Evolutionary conservation across 2,797 vertebrate genomes (phyloP).

Genomic region (Setipinna tenuifilis): DNA sequence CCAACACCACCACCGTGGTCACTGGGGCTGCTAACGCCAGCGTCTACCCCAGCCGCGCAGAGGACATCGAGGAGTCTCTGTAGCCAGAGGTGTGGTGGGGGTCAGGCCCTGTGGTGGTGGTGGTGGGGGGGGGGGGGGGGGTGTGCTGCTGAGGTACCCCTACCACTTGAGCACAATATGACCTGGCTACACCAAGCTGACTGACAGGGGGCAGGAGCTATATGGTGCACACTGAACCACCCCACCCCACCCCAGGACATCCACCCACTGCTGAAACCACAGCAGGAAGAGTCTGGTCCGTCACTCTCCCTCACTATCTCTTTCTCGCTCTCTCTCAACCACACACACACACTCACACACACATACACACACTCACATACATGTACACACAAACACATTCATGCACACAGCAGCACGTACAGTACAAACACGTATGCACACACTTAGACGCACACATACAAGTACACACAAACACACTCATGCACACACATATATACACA

Average conservation of each 20-base stretch:
- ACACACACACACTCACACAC: background rate
- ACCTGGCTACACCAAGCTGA: too few species aligned
- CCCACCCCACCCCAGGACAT: too few species aligned
- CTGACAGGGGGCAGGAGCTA: too few species aligned
- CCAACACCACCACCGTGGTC: too few species aligned
- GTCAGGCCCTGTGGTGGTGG: too few species aligned
- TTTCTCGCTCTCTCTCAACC: background rate
- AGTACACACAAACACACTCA: background rate
- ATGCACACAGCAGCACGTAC: background rate
- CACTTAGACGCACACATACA: background rate
- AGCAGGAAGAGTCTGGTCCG: too few species aligned
- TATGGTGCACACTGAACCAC: too few species aligned
- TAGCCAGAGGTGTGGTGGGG: background rate
- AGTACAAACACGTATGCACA: background rate
- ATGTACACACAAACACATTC: background rate
- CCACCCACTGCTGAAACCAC: too few species aligned
- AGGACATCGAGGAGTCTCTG: conserved; percentile 9
- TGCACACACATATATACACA: background rate
- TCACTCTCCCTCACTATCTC: too few species aligned
- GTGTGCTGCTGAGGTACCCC: too few species aligned
- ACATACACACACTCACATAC: background rate
- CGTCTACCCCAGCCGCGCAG: background rate
- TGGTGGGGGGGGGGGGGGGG: too few species aligned
- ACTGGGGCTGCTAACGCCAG: background rate
- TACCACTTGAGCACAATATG: too few species aligned